Evolutionary conservation across 2,888 invertebrate genomes (phyloP).

Genomic region (Rhynchonema sp.): DNA sequence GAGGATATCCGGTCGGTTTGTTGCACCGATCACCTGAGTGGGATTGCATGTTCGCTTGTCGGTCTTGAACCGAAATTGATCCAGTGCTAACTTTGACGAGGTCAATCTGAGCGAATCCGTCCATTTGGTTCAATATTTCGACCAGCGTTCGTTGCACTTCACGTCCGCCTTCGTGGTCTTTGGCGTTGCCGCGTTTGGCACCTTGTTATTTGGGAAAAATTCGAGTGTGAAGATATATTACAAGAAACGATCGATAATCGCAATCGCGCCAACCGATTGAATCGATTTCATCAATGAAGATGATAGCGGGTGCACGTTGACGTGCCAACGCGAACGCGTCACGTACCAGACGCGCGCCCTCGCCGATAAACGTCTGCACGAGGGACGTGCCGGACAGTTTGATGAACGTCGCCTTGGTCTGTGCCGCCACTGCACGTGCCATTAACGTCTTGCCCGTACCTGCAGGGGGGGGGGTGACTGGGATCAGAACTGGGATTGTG

Average conservation of each 20-base stretch:
- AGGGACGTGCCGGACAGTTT: slow-evolving; percentile 95
- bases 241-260: too few species aligned
- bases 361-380: slow-evolving; percentile 94
- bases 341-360: slow-evolving; percentile 34
- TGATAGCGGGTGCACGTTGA: slow-evolving; percentile 95
- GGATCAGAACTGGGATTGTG: not conserved
- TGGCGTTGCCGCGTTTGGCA: slow-evolving; percentile 36
- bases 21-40: slow-evolving; percentile 72
- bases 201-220: too few species aligned
- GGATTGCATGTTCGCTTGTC: too few species aligned
- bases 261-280: slow-evolving; percentile 65
- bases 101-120: slow-evolving; percentile 85
- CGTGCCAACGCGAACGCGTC: slow-evolving; percentile 94
- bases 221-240: too few species aligned
- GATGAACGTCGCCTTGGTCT: slow-evolving; percentile 94
- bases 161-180: slow-evolving; percentile 85
- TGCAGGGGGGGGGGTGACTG: slow-evolving; percentile 7
- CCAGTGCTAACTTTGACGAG: slow-evolving; percentile 67
- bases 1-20: slow-evolving; percentile 87
- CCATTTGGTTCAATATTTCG: slow-evolving; percentile 81
- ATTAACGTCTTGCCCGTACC: slow-evolving; percentile 73
- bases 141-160: slow-evolving; percentile 97
- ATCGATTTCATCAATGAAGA: slow-evolving; percentile 96
- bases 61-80: too few species aligned
- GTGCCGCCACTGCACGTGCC: slow-evolving; percentile 93